These are phyloP conservation scores for Sebastes alutus DNA, from an alignment of 2,797 vertebrate genomes.

Conservation along the genomic window DNA sequence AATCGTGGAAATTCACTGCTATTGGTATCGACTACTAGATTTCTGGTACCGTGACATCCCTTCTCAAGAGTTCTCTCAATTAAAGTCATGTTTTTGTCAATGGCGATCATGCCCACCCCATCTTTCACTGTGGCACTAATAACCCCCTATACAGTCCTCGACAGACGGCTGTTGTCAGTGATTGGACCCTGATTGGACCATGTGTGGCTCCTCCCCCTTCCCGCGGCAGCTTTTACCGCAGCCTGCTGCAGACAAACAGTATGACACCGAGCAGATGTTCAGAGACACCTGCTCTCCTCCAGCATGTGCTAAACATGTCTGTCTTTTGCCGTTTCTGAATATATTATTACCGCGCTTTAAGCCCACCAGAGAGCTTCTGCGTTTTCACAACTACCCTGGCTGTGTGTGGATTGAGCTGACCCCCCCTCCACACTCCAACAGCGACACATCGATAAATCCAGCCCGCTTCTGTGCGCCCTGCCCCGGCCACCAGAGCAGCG, in stretches of 20 bases:
- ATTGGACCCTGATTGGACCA: conserved; percentile 58
- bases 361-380: background rate
- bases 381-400: background rate
- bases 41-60: too few species aligned
- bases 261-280: conserved; percentile 5
- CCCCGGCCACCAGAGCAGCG: conserved; percentile 40
- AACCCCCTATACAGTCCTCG: background rate
- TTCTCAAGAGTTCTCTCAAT: background rate
- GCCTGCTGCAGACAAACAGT: conserved; percentile 50
- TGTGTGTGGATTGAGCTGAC: background rate
- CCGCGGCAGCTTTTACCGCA: conserved; percentile 60
- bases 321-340: background rate
- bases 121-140: background rate
- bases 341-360: background rate
- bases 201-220: conserved; percentile 48
- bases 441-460: background rate
- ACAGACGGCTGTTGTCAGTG: background rate
- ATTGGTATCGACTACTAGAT: too few species aligned
- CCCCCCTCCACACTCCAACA: background rate
- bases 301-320: background rate
- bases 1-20: too few species aligned
- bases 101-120: background rate
- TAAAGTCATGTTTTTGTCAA: background rate
- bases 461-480: background rate
- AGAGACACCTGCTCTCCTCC: conserved; percentile 17